Base-by-base conservation (phyloP, 2,113 vertebrate species). In the Sander vitreus region DNA sequence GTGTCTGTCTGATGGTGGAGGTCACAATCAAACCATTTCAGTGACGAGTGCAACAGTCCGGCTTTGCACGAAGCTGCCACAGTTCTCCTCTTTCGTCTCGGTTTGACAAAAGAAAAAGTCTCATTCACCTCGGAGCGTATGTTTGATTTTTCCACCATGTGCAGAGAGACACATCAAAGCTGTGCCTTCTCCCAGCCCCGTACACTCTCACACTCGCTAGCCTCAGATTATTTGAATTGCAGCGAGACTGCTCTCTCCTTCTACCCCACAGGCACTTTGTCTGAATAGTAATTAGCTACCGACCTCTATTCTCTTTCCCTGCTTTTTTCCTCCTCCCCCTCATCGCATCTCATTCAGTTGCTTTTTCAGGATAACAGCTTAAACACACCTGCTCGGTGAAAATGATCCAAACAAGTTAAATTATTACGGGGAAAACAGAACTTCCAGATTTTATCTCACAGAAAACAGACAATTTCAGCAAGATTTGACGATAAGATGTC, bases 281-380 rank as follows among this genome's bases (percentile, higher is more conserved):
- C 83, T 78, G 93, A 93, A 93, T 92, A 93, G 78, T 85, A 93
- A 93, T 91, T 86, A 91, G 85, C 70, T 63, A 25, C 43, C 75
- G 23, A 86, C 80, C 90, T 89, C 77, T 53, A 58, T 80, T 86
- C 70, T 82, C 78, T 62, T n/a, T 55, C 47, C 39, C 64, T 60
- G 51, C 48, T 33, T 73, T 72, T 73, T 60, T 19, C 19, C 70
- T 19, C 19, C 70, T 62, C 36, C 81, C 67, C 19, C 30, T 70
- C 82, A 69, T 76, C 69, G 16, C 36, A 72, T 74, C 45, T 81
- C 69, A 55, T 70, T 84, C 51, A 0, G 45, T 55, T 59, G 73
- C 73, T 65, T 81, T 70, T 63, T 60, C 54, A 18, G 62, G 68
- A 64, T 62, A 81, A 86, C 53, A 57, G 23, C 55, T 43, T 39